These are phyloP conservation scores for Galaxea fascicularis DNA, from an alignment of 92 coral and sea anemone species.

Conservation along the genomic window DNA sequence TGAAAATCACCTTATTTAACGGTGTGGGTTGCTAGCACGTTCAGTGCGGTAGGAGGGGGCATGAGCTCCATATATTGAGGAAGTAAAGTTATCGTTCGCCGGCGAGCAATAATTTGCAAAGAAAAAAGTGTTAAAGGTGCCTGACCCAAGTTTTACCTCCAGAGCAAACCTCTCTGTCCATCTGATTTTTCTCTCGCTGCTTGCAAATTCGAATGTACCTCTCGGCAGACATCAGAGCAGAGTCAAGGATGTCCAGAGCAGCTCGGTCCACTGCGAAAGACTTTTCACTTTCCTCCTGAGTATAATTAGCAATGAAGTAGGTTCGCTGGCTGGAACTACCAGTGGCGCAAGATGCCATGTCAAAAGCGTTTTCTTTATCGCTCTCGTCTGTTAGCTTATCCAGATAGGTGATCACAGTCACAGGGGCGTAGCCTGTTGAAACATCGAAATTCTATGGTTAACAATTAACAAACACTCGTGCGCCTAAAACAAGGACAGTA, in stretches of 20 bases:
- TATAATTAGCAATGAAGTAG: conserved; percentile 81
- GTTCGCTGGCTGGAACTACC: conserved; percentile 86
- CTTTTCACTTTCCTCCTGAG: conserved; percentile 27
- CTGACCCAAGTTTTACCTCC: background rate
- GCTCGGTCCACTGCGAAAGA: conserved; percentile 61
- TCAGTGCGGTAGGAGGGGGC: too few species aligned
- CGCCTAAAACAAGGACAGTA: background rate
- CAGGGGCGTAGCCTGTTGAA: conserved; percentile 76
- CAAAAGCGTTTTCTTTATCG: conserved; percentile 71
- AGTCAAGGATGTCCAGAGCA: conserved; percentile 73
- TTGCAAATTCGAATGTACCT: conserved; percentile 74
- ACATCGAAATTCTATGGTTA: background rate
- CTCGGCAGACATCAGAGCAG: conserved; percentile 77
- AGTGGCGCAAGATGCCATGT: conserved; percentile 81
- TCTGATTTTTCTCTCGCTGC: conserved; percentile 64
- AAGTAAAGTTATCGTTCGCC: too few species aligned
- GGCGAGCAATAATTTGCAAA: too few species aligned
- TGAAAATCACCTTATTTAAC: too few species aligned
- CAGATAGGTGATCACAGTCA: conserved; percentile 81
- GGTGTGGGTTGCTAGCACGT: too few species aligned
- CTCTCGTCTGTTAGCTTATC: conserved; percentile 63
- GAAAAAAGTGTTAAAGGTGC: background rate
- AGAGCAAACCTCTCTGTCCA: conserved; percentile 28
- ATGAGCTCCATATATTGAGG: too few species aligned
- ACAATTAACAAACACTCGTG: background rate